Base-by-base conservation (phyloP, 1,140 invertebrate genomes). In the Uloborus diversus region DNA sequence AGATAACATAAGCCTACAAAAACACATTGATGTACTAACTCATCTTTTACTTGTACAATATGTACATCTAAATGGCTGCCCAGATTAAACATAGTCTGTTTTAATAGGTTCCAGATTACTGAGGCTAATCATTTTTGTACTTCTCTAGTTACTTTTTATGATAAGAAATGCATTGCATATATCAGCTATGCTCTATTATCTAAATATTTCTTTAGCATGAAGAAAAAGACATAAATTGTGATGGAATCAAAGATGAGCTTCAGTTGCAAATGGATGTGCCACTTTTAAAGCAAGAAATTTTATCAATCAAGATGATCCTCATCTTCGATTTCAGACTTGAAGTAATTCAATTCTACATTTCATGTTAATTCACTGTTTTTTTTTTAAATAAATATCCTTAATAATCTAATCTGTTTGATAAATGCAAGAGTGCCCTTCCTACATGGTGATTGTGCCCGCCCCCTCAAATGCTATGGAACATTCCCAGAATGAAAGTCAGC, bases 141-240 rank as follows among this genome's bases (percentile, higher is more conserved):
- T n/a, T n/a, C n/a, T n/a, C n/a, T n/a, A n/a, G n/a, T n/a, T n/a
- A n/a, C n/a, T n/a, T n/a, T n/a, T n/a, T n/a, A n/a, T n/a, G n/a
- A n/a, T n/a, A n/a, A n/a, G n/a, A n/a, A n/a, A n/a, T n/a, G n/a
- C n/a, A n/a, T n/a, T n/a, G n/a, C n/a, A n/a, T n/a, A n/a, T n/a
- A n/a, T n/a, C n/a, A n/a, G n/a, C n/a, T n/a, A n/a, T n/a, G 37
- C 56, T 4, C 30, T 14, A 4, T 33, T 32, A 27, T n/a, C 33
- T 64, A 35, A n/a, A 56, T 7, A 17, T 1, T 62, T 65, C 14
- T 42, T 28, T 79, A 88, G 87, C 84, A 85, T 42, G 68, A 84
- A 81, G 87, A 88, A 85, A 84, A 84, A 53, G 87, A 88, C 82
- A 35, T 65, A 1, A 87, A 88, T 81, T 79, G 84, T 32, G 87